A percentile compares a stretch with the other conserved stretches of the same genome.
phyloP scores from a whole-genome alignment of 2,113 vertebrate species.

The Semnornis frantzii region DNA sequence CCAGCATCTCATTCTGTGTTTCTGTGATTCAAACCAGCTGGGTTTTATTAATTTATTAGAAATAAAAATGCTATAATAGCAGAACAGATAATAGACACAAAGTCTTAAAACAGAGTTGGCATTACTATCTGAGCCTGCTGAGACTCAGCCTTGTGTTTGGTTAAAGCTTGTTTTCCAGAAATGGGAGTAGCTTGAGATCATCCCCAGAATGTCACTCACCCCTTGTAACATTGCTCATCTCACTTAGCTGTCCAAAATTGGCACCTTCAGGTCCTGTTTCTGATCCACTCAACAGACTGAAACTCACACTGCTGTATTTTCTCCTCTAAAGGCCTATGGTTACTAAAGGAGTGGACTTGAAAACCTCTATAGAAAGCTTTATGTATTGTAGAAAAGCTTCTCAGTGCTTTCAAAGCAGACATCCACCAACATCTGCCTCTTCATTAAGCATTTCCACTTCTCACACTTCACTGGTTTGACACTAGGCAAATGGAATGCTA shows the following conservation, averaged over 20 bases:
- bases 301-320: background rate
- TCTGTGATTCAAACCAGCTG: too few relatives aligned
- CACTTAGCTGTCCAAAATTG: background rate
- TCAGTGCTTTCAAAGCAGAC: background rate
- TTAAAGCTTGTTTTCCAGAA: background rate
- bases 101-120: background rate
- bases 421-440: too few relatives aligned
- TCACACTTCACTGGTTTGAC: too few relatives aligned
- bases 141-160: background rate
- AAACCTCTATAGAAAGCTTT: background rate
- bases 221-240: background rate
- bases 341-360: background rate
- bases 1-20: too few relatives aligned
- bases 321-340: background rate
- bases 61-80: background rate
- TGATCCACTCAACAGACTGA: background rate
- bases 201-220: background rate
- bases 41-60: background rate
- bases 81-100: background rate
- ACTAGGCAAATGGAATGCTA: background rate
- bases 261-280: background rate
- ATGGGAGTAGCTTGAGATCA: background rate
- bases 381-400: background rate
- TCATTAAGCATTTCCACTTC: too few relatives aligned
- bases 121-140: rapidly evolving